Conservation (phyloP, 2,888 invertebrate genomes). For the Rugalucina vietnamica region DNA sequence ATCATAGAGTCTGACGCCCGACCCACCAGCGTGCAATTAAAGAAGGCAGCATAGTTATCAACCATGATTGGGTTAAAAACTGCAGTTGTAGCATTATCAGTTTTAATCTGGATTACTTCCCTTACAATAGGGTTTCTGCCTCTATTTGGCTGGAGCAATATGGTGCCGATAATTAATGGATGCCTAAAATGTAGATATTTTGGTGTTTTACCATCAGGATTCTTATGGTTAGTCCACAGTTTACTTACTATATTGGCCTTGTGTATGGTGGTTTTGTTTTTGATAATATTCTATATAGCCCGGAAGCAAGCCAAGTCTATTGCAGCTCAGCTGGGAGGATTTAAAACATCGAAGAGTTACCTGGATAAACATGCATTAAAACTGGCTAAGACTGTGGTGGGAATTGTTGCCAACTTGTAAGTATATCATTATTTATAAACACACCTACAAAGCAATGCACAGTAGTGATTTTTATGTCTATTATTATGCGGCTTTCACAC, state of each 20-base stretch:
- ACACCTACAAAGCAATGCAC: too few relatives aligned
- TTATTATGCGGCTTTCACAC: too few relatives aligned
- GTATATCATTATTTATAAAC: too few relatives aligned
- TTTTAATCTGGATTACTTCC: constrained; percentile 56
- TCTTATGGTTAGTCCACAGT: constrained; percentile 48
- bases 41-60: too few relatives aligned
- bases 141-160: constrained; percentile 57
- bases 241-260: constrained; percentile 45
- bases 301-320: constrained; percentile 55
- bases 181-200: constrained; percentile 62
- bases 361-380: constrained; percentile 49
- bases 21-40: too few relatives aligned
- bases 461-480: too few relatives aligned
- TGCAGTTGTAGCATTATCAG: constrained; percentile 48
- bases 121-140: constrained; percentile 62
- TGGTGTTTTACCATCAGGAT: constrained; percentile 55
- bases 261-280: constrained; percentile 54
- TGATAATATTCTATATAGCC: constrained; percentile 61
- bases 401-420: constrained; percentile 60
- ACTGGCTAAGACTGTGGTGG: constrained; percentile 54
- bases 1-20: too few relatives aligned
- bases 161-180: constrained; percentile 5
- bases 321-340: constrained; percentile 17
- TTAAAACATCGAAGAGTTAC: neutral
- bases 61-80: too few relatives aligned